These are phyloP conservation scores for Macrophya alboannulata DNA, from an alignment of 2,888 invertebrate species.

Conservation along the genomic window DNA sequence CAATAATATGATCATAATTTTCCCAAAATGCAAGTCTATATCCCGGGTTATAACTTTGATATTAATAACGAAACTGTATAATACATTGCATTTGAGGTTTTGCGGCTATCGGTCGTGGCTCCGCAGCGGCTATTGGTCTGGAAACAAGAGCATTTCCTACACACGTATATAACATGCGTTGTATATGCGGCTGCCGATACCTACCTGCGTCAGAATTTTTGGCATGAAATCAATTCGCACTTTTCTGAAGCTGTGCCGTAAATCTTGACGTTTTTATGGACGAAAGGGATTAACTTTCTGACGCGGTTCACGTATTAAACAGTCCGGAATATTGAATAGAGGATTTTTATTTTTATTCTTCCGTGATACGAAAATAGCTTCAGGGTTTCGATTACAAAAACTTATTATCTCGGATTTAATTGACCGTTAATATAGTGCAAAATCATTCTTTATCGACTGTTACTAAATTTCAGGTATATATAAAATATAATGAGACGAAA, in stretches of 20 bases:
- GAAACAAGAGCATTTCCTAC: conserved; percentile 10
- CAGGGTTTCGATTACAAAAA: neutral
- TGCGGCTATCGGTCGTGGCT: conserved; percentile 12
- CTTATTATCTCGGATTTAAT: neutral
- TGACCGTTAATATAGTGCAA: too few relatives aligned
- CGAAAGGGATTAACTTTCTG: neutral
- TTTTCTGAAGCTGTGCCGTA: neutral
- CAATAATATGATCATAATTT: neutral
- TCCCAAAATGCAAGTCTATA: neutral
- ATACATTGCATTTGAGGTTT: conserved; percentile 20
- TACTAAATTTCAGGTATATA: too few relatives aligned
- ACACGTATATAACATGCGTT: neutral
- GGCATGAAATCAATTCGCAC: conserved; percentile 48
- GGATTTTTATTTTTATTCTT: too few relatives aligned
- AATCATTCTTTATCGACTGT: too few relatives aligned
- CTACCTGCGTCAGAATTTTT: conserved; percentile 32
- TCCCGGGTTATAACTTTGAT: neutral
- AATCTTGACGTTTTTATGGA: conserved; percentile 11
- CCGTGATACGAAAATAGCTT: too few relatives aligned
- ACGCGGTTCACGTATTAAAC: neutral
- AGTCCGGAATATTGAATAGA: neutral
- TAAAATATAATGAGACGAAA: too few relatives aligned
- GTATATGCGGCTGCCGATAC: neutral
- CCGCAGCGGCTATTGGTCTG: conserved; percentile 22
- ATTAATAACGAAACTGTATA: neutral